Conservation (phyloP, 1,140 invertebrate species). For the Stenopsyche tienmushanensis region DNA sequence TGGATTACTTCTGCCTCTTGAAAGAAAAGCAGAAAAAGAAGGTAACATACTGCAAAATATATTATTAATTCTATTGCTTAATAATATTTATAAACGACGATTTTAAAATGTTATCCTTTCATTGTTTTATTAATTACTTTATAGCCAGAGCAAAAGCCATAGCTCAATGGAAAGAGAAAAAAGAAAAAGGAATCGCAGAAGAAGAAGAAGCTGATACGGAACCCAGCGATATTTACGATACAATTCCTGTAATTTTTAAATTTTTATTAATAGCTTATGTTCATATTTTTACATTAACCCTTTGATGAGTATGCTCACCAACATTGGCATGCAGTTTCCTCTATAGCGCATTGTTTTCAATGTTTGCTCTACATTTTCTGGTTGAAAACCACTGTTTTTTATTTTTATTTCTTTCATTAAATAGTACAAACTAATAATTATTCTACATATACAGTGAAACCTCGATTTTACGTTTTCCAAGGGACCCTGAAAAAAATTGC, state of each 20-base stretch:
- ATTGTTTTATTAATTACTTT: constrained; percentile 27
- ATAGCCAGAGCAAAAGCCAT: constrained; percentile 63
- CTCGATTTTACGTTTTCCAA: no score
- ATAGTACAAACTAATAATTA: no score
- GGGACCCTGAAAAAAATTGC: no score
- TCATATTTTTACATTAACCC: background rate
- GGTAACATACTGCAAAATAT: constrained; percentile 44
- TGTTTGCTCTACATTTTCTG: no score
- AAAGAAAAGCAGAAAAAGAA: constrained; percentile 76
- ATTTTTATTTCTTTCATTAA: no score
- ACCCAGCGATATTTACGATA: constrained; percentile 57
- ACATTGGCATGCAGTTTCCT: no score
- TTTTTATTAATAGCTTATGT: background rate
- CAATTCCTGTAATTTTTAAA: no score
- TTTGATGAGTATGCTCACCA: no score
- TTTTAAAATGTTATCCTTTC: background rate
- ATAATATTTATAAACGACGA: background rate
- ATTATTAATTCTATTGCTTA: background rate
- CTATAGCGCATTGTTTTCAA: no score
- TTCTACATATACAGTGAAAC: no score
- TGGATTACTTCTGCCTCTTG: constrained; percentile 87
- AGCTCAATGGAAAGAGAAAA: constrained; percentile 66
- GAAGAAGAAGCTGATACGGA: constrained; percentile 50
- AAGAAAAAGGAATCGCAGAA: constrained; percentile 56
- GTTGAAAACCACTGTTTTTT: no score